Base-by-base conservation (phyloP, 2,888 invertebrate genomes). In the Oscheius onirici region DNA sequence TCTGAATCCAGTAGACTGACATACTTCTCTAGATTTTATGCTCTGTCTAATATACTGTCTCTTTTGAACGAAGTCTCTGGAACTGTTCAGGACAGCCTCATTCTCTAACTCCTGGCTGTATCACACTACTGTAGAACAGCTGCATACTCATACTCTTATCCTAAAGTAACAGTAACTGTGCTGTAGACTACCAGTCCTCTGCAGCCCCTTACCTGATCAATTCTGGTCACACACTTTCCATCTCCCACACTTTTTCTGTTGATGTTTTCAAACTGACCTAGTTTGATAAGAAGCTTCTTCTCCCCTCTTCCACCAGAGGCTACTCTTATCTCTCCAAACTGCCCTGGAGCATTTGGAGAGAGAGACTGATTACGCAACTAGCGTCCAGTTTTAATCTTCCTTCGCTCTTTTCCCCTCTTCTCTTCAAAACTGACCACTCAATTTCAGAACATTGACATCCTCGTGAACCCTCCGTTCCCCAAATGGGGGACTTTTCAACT, bases 331-430 rank as follows among this genome's bases (percentile, higher is more conserved):
- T 10, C n/a, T 34, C 8, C 3, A 34, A 20, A 3, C 10, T 15
- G n/a, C 43, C 63, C 63, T 63, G 63, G 63, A 63, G 63, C 46
- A 44, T 13, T 44, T 60, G 17, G 34, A 34, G 63, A 34, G 28
- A 34, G 28, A n/a, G n/a, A n/a, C n/a, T 34, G 63, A 63, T 63
- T 63, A 63, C 63, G 63, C 63, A 63, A 63, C 49, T n/a, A 22
- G n/a, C 49, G 46, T n/a, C 34, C 28, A 24, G 22, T 61, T 61
- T 44, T 15, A n/a, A 41, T 57, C 61, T 61, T 61, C 6, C 44
- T 15, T 10, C n/a, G 13, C 60, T 61, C 60, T 60, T 60, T 46
- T 15, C 24, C 58, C 20, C 20, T 66, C 22, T 15, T 46, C 34
- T 63, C 34, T 26, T 57, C 8, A 46, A 61, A 22, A 26, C 58